Evolutionary conservation across 2,113 vertebrate genomes (phyloP).

Genomic region (Tympanuchus pallidicinctus): DNA sequence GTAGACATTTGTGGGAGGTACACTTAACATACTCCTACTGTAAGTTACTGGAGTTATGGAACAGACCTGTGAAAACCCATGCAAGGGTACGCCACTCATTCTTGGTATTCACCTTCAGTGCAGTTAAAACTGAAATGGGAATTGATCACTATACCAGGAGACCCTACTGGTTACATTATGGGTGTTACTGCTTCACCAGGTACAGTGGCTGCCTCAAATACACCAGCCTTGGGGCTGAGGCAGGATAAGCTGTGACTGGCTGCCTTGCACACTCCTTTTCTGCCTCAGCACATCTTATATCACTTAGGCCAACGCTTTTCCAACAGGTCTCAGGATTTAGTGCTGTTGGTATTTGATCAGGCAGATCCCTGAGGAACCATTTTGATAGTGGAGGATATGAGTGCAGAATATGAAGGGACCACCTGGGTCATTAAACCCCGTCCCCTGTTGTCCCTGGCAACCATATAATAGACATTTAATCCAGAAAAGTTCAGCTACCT

Average conservation of each 20-base stretch:
- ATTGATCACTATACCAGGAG: not conserved
- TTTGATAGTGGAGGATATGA: conserved; percentile 55
- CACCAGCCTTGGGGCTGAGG: not conserved
- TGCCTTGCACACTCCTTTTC: not conserved
- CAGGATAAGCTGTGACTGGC: not conserved
- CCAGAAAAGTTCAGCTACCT: conserved; percentile 30
- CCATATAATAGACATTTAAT: conserved; percentile 56
- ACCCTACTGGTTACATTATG: not conserved
- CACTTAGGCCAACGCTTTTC: not conserved
- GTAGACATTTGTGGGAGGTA: not conserved
- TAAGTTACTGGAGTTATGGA: rapidly evolving
- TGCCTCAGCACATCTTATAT: not conserved
- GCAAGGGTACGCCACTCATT: not conserved
- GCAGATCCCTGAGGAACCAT: conserved; percentile 32
- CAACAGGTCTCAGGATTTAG: conserved; percentile 44
- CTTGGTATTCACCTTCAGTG: not conserved
- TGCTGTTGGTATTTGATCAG: conserved; percentile 37
- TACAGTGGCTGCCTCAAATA: not conserved
- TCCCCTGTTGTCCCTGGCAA: conserved; percentile 54
- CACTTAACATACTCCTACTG: not conserved
- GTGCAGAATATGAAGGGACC: conserved; percentile 38
- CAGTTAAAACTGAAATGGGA: not conserved
- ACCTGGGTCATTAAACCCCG: conserved; percentile 39
- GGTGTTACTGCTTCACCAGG: not conserved
- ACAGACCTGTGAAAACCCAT: not conserved